phyloP scores from a whole-genome alignment of 2,888 invertebrate genomes.

The Clitarchus hookeri region DNA sequence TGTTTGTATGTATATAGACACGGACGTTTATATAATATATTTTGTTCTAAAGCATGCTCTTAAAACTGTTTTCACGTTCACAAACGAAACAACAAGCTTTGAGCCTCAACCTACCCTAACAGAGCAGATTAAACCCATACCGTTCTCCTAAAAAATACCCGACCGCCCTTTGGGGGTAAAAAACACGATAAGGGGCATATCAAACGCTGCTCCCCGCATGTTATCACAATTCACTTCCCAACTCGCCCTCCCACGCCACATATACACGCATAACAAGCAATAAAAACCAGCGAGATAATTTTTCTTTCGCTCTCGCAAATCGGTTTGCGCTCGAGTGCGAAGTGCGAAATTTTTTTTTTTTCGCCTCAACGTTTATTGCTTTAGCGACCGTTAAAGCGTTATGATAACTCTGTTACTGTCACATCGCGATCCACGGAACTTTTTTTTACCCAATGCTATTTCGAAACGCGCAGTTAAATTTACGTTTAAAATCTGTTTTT shows the following conservation, averaged over 20 bases:
- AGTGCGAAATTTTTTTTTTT: neutral
- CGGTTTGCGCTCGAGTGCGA: neutral
- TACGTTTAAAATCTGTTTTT: neutral
- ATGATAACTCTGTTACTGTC: constrained; percentile 6
- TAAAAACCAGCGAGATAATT: neutral
- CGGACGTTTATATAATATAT: no score
- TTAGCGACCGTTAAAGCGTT: neutral
- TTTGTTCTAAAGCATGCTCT: neutral
- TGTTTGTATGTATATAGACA: no score
- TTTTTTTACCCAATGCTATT: neutral
- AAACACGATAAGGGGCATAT: constrained; percentile 2
- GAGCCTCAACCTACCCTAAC: neutral
- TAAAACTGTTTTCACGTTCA: neutral
- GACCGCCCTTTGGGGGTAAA: neutral
- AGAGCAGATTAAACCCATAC: neutral
- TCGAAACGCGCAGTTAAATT: neutral
- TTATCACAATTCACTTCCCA: constrained; percentile 14
- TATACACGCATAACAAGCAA: neutral
- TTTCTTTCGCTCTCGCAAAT: constrained; percentile 1
- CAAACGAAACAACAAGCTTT: neutral
- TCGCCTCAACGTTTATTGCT: neutral
- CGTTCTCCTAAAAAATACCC: neutral
- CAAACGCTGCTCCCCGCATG: neutral
- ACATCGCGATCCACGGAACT: neutral
- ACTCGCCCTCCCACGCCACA: neutral